Conservation (phyloP, 1,140 invertebrate genomes). For the Saccostrea echinata region DNA sequence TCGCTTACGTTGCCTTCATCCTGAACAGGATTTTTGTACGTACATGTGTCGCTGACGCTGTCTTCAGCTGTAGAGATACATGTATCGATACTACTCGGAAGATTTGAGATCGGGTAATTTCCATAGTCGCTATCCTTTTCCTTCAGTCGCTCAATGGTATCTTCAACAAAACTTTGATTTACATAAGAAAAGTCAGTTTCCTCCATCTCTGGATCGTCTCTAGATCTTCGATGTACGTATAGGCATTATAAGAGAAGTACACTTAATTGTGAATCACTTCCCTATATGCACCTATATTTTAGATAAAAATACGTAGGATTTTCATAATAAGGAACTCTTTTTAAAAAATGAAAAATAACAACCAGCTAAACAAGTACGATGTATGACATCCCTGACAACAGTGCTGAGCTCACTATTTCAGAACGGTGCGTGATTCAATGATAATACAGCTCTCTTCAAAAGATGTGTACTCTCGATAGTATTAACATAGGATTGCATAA, state of each 20-base stretch:
- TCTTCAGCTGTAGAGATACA: not conserved
- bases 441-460: no score
- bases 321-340: not conserved
- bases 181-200: not conserved
- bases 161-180: conserved; percentile 15
- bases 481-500: no score
- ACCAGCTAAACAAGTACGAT: not conserved
- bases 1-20: not conserved
- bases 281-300: not conserved
- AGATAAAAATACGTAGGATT: not conserved
- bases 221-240: not conserved
- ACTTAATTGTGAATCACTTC: not conserved
- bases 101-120: not conserved
- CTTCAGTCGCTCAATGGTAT: not conserved
- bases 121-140: not conserved
- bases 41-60: not conserved
- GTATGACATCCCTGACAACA: no score
- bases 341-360: not conserved
- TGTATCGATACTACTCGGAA: not conserved
- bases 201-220: not conserved
- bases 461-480: no score
- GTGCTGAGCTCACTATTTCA: no score
- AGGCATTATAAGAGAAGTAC: not conserved
- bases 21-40: not conserved
- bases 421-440: no score